Base-by-base conservation (phyloP, 2,888 invertebrate genomes). In the Cactoblastis cactorum region DNA sequence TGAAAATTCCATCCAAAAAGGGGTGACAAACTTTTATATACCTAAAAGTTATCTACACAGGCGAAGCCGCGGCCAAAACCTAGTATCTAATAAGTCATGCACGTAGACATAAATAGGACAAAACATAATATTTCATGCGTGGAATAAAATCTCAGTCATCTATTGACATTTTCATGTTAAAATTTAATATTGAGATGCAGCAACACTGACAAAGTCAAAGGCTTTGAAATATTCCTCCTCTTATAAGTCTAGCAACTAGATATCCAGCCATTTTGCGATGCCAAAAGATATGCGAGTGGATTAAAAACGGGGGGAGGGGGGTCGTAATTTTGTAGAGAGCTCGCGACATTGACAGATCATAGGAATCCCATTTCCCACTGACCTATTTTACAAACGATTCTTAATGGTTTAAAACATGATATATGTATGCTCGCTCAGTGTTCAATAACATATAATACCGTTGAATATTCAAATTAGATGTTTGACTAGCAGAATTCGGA, bases 261-360 rank as follows among this genome's bases (percentile, higher is more conserved):
- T 4, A 17, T 43, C 5, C 28, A 43, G 28, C 28, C 28, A 28
- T 43, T 43, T 43, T 28, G 28, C 43, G 28, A 43, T 28, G 43
- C 43, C 28, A 28, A 32, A 24, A 32, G 43, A 43, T 43, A 43
- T 43, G 43, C 43, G n/a, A 43, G 43, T 43, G 43, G 43, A 43
- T 43, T 43, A 43, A 43, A 43, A 43, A 41, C 41, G 22, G 24
- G 14, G 43, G 15, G 9, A 43, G 17, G 14, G 43, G 15, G 9
- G 28, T 17, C 43, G 14, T 43, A 28, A 41, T 41, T 41, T 41
- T 24, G 22, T 12, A 41, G 22, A 41, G 41, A 41, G 39, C 39
- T 41, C 3, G 28, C 1, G 28, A 28, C 43, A 28, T 43, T 43
- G 43, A 43, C 43, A 43, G 43, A 24, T 24, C 41, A 41, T 14